Conservation (phyloP, 2,888 invertebrate species). For the Dryocosmus kuriphilus region DNA sequence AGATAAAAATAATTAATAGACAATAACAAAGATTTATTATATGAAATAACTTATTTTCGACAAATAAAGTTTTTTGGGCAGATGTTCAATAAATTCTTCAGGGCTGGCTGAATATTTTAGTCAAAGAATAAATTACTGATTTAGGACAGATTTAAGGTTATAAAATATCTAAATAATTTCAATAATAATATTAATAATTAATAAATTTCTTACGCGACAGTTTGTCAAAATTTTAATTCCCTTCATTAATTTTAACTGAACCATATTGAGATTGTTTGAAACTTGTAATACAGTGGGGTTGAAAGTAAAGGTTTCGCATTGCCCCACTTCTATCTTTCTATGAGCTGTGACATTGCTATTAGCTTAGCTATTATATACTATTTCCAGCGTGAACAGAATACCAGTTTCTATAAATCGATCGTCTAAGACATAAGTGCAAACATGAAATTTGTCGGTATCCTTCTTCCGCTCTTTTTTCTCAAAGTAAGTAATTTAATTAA, state of each 20-base stretch:
- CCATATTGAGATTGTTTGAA: neutral
- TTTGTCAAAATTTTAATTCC: too few relatives aligned
- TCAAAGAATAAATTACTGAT: too few relatives aligned
- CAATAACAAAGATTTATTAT: too few relatives aligned
- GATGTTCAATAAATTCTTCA: too few relatives aligned
- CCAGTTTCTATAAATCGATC: constrained; percentile 32
- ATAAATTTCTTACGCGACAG: too few relatives aligned
- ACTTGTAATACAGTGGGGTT: neutral
- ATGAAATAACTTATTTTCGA: too few relatives aligned
- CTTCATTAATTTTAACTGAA: neutral
- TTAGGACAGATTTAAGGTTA: too few relatives aligned
- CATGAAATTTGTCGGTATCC: constrained; percentile 12
- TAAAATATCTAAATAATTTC: too few relatives aligned
- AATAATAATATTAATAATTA: too few relatives aligned
- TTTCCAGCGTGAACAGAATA: neutral
- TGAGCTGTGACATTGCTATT: constrained; percentile 6
- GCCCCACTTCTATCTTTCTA: neutral
- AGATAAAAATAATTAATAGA: neutral
- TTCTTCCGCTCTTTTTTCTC: neutral
- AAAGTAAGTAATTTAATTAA: neutral
- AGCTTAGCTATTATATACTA: neutral
- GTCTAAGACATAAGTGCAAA: constrained; percentile 12
- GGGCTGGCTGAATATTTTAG: too few relatives aligned
- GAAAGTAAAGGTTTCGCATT: neutral
- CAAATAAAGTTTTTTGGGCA: neutral